Base-by-base conservation (phyloP, 2,797 vertebrate species). In the Peromyscus aztecus region DNA sequence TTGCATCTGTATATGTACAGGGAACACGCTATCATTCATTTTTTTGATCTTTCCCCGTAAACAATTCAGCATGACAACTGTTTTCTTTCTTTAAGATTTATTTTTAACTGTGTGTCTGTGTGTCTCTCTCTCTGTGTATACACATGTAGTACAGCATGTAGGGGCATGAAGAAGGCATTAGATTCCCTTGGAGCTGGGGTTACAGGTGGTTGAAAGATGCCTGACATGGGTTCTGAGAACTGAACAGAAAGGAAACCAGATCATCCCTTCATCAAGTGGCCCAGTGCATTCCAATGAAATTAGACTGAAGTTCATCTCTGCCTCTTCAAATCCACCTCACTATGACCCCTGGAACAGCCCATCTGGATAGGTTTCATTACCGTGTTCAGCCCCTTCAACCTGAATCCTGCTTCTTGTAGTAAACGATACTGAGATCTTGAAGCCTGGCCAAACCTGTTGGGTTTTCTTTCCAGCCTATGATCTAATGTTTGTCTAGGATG, bases 281-380 rank as follows among this genome's bases (percentile, higher is more conserved):
- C 14, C 21, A 71, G 1, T 0, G 0, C 40, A 12, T 85, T 27
- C 67, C 19, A 10, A 0, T 14, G 17, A 17, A 67, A n/a, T 13
- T 43, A 46, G 69, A 12, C 24, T 13, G 19, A 43, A 90, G 7
- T 40, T 34, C 61, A 63, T 7, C 13, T 80, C 49, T 37, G 0
- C 3, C 19, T 76, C 34, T 91, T 95, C 37, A 34, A 46, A 77
- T 59, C 43, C 34, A 5, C 10, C 24, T 93, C 75, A 8, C 13
- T n/a, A 63, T 43, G n/a, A 77, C 34, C 1, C 11, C 52, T n/a
- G 63, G 4, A 13, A 13, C 52, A 52, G 17, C 16, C 29, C 12
- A 5, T 21, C 76, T 55, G 76, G 49, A 78, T 78, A 34, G 10
- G 17, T 75, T 81, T 85, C 37, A 29, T 2, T n/a, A n/a, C 6